Evolutionary conservation across 2,797 vertebrate species (phyloP).

Genomic region (Chromobotia macracanthus): DNA sequence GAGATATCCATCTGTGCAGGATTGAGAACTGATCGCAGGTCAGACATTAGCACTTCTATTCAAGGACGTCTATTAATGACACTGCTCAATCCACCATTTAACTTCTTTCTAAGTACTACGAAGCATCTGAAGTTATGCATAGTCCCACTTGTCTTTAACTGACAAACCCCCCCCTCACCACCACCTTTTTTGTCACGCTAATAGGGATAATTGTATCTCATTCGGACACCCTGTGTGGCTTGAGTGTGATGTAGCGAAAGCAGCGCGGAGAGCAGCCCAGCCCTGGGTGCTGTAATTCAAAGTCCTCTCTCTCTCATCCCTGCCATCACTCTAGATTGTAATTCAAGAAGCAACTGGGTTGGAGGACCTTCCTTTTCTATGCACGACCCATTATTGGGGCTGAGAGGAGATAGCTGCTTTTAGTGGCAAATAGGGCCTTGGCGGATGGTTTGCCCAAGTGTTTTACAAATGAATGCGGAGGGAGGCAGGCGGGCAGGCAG

Average conservation of each 20-base stretch:
- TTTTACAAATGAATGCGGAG: constrained; percentile 86
- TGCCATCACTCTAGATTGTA: constrained; percentile 81
- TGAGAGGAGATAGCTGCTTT: constrained; percentile 77
- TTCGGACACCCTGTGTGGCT: constrained; percentile 65
- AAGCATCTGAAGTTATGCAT: constrained; percentile 13
- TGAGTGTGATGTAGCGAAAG: constrained; percentile 59
- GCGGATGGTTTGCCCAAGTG: constrained; percentile 79
- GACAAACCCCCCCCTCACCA: constrained; percentile 65
- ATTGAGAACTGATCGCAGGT: constrained; percentile 1
- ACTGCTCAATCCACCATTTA: constrained; percentile 16
- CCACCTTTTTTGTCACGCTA: constrained; percentile 53
- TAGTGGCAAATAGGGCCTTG: constrained; percentile 81
- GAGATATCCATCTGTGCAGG: constrained; percentile 9
- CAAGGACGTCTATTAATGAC: constrained; percentile 12
- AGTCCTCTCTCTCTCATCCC: constrained; percentile 70
- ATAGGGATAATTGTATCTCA: constrained; percentile 76
- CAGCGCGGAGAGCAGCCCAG: constrained; percentile 53
- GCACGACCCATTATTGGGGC: constrained; percentile 77
- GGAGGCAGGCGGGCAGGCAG: constrained; percentile 51
- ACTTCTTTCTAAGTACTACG: constrained; percentile 49
- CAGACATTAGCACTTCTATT: constrained; percentile 21
- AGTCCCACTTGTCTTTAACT: constrained; percentile 74
- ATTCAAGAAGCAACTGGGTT: constrained; percentile 82
- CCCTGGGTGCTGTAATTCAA: constrained; percentile 77
- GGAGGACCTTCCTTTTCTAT: constrained; percentile 74